Base-by-base conservation (phyloP, 1,140 invertebrate species). In the Caerostris darwini region DNA sequence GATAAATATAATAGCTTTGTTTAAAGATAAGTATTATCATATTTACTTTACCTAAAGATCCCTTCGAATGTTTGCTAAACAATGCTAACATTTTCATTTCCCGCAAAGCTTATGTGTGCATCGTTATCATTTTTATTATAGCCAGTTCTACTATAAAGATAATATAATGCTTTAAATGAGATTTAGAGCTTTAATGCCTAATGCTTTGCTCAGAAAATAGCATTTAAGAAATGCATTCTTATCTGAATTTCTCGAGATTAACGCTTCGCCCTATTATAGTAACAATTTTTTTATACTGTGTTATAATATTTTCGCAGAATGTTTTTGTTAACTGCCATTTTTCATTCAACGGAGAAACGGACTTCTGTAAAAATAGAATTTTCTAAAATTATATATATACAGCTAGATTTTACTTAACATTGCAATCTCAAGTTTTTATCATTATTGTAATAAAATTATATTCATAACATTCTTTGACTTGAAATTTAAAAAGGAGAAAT, bases 101-200 rank as follows among this genome's bases (percentile, higher is more conserved):
- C 19, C 34, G 7, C 8, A 10, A 77, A 6, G 34, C 34, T 77
- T 12, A 34, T 77, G 34, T 53, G 69, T 77, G 6, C 19, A 8
- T 10, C 10, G 50, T 34, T 77, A 77, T 77, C 69, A 77, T 53
- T 77, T 77, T 77, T 77, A 77, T 77, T 77, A 77, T 34, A 77
- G 69, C 12, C 5, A 53, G 34, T 34, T 77, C 69, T 77, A 34
- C n/a, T 34, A 77, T 77, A 77, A 77, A 77, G 69, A 77, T 77
- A 77, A 12, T 34, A 50, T 12, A 50, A 53, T 77, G 69, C 10
- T 77, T 77, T 34, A 34, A 77, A 77, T 77, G 19, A 50, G 12
- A 8, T 53, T 14, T 53, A 50, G 34, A 77, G 69, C 8, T 12
- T 53, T 77, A 34, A 64, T 64, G 12, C 50, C 14, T 3, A 50